Base-by-base conservation (phyloP, 35 echinoderm and acorn worm species). In the Apostichopus japonicus region DNA sequence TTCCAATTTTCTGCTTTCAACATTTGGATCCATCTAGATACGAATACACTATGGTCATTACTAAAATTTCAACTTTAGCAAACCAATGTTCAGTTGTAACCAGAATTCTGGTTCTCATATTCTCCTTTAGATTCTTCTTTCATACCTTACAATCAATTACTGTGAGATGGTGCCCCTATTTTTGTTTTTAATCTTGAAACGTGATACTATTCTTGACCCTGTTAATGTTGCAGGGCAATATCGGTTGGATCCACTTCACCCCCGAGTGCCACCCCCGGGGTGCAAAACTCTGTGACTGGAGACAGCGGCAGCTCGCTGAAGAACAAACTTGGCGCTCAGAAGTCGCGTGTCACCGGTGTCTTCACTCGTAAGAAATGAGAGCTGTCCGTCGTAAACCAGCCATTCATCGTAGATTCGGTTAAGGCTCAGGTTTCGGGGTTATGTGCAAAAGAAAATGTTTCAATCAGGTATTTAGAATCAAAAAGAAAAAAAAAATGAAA, bases 311-410 rank as follows among this genome's bases (percentile, higher is more conserved):
- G 59, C 55, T 89, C 90, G 4, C 58, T 96, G 25, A 86, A 92
- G 62, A 96, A 88, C 53, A 96, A 93, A 84, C 75, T 96, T 27
- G 93, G 95, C 0, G 95, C 95, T 53, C 95, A 96, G 65, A 92
- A 77, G 86, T 77, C 95, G 92, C 67, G 76, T 83, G 86, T 91
- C 54, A 91, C 90, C 6, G 77, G 77, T 8, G 56, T 81, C 13
- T 94, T 94, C 54, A 57, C 86, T 10, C 23, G 86, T 11, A 94
- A 90, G 87, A 94, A 93, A 72, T 94, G 54, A 84, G 57, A 78
- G 61, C 10, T 16, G 21, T 80, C 21, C 2, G 71, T 7, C 21
- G 6, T 6, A 75, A 75, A 23, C 7, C 15, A 19, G 71, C 7
- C 54, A 19, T 24, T 65, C 90, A 80, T 23, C 9, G 90, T 72